These are phyloP conservation scores for Atta colombica DNA, from an alignment of 1,140 invertebrate genomes.

Conservation along the genomic window DNA sequence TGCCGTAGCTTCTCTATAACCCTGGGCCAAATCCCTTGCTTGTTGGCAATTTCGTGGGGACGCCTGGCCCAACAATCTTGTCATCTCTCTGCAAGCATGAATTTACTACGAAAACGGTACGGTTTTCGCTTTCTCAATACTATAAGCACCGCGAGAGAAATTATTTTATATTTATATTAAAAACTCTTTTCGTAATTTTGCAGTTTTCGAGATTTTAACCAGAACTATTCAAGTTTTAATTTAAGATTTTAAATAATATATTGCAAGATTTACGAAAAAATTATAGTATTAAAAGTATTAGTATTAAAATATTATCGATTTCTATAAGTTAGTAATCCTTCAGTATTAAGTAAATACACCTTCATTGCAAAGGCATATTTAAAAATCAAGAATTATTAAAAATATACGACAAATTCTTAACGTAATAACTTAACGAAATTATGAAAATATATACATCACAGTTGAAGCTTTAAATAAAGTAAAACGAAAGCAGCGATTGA, in stretches of 20 bases:
- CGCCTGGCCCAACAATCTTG: conserved; percentile 82
- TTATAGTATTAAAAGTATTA: not conserved
- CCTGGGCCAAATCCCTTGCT: conserved; percentile 83
- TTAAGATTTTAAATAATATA: not conserved
- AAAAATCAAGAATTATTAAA: conserved; percentile 21
- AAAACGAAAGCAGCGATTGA: conserved; percentile 2
- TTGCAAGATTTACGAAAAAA: not conserved
- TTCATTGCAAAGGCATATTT: not conserved
- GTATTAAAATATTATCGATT: not conserved
- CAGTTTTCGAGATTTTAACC: not conserved
- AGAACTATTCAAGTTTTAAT: not conserved
- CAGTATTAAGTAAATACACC: not conserved
- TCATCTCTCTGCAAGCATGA: conserved; percentile 83
- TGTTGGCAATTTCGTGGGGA: conserved; percentile 84
- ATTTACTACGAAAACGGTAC: conserved; percentile 58
- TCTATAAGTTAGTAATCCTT: not conserved
- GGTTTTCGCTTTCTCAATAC: conserved; percentile 38
- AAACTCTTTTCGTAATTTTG: not conserved
- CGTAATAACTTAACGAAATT: not conserved
- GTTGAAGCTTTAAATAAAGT: not conserved
- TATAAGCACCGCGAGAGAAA: not conserved
- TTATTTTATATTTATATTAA: conserved; percentile 5
- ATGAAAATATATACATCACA: not conserved
- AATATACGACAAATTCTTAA: conserved; percentile 9
- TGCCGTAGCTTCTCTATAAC: conserved; percentile 93